Percentiles rank a stretch among this genome's conserved stretches.
Evolutionary conservation across 1,140 invertebrate genomes (phyloP).

Genomic region (Hyles vespertilio): DNA sequence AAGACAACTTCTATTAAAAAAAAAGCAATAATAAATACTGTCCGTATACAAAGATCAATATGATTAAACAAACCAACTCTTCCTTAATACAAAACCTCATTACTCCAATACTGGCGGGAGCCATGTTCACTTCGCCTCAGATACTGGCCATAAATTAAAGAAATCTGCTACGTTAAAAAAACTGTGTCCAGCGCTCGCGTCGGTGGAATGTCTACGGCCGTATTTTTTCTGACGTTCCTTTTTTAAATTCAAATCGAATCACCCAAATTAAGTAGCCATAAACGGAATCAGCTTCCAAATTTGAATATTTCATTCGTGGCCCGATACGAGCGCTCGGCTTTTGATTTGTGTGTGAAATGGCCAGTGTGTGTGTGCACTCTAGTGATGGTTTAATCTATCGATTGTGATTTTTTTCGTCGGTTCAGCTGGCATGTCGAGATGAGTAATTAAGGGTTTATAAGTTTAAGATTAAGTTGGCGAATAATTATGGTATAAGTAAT

Average conservation of each 20-base stretch:
- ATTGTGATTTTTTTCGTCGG: too few species aligned
- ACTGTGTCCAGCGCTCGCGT: conserved; percentile 22
- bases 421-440: too few species aligned
- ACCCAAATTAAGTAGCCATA: conserved; percentile 76
- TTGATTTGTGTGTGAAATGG: conserved; percentile 54
- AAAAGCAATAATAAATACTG: too few species aligned
- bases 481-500: too few species aligned
- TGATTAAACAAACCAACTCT: conserved; percentile 5
- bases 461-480: too few species aligned
- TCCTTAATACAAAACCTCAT: not conserved
- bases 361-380: conserved; percentile 38
- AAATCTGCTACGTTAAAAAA: conserved; percentile 27
- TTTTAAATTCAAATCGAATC: conserved; percentile 73
- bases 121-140: conserved; percentile 12
- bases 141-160: conserved; percentile 10
- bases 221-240: conserved; percentile 47
- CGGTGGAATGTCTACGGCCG: conserved; percentile 58
- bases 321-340: conserved; percentile 48
- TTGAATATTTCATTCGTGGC: conserved; percentile 72
- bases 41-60: too few species aligned
- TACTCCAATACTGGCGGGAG: conserved; percentile 6
- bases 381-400: conserved; percentile 27
- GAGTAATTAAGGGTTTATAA: too few species aligned
- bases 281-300: conserved; percentile 75
- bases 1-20: too few species aligned